Conservation (phyloP, 2,113 vertebrate species). For the Spheniscus mendiculus region DNA sequence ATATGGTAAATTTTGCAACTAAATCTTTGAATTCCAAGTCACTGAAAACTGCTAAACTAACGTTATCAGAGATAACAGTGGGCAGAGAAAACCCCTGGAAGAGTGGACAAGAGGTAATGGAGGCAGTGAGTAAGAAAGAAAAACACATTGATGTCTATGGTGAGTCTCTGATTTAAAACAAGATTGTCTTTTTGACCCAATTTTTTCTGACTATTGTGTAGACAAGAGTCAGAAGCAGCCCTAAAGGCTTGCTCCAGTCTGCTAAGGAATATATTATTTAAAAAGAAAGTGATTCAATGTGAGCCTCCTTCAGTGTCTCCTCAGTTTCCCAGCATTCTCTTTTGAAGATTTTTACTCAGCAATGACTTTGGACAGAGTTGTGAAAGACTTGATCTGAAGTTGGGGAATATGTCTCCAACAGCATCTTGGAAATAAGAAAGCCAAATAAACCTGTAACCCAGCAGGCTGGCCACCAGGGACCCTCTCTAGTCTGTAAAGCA, state of each 20-base stretch:
- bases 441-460: not conserved
- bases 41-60: not conserved
- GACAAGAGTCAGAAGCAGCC: not conserved
- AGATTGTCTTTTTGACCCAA: not conserved
- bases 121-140: not conserved
- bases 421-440: not conserved
- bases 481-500: not conserved
- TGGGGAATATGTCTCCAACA: not conserved
- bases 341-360: not conserved
- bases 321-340: not conserved
- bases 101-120: not conserved
- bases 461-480: not conserved
- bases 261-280: not conserved
- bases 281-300: not conserved
- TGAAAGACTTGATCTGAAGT: not conserved
- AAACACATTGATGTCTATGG: not conserved
- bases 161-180: not conserved
- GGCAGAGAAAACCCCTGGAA: not conserved
- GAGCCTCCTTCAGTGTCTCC: not conserved
- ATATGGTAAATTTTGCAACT: not conserved
- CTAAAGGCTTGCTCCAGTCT: not conserved
- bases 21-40: not conserved
- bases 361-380: not conserved
- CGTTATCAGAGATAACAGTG: not conserved
- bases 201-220: not conserved